Evolutionary conservation across 2,888 invertebrate genomes (phyloP).

Genomic region (Megaustenia siamemsis): DNA sequence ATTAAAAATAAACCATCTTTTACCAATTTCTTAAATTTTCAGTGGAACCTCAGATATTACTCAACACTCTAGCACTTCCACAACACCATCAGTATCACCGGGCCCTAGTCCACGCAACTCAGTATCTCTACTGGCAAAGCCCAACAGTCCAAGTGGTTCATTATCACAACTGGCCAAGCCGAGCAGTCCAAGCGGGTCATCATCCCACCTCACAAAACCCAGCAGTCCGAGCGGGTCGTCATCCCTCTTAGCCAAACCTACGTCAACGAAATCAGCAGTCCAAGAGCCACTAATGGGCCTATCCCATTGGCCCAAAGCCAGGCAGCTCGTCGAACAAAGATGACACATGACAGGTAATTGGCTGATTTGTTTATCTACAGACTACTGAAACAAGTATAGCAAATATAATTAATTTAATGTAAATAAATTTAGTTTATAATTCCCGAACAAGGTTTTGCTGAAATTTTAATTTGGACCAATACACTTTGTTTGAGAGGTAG

Average conservation of each 20-base stretch:
- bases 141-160: conserved; percentile 33
- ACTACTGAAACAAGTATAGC: background rate
- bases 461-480: too few species aligned
- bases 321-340: conserved; percentile 55
- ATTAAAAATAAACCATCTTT: too few species aligned
- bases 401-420: too few species aligned
- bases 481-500: too few species aligned
- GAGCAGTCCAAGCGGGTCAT: conserved; percentile 37
- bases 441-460: too few species aligned
- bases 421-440: too few species aligned
- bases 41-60: conserved; percentile 40
- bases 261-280: conserved; percentile 39
- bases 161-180: conserved; percentile 47
- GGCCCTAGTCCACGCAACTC: conserved; percentile 47
- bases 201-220: conserved; percentile 49
- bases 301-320: conserved; percentile 51
- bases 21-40: conserved; percentile 2
- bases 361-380: background rate
- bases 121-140: conserved; percentile 49
- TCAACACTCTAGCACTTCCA: conserved; percentile 48
- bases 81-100: conserved; percentile 51
- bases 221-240: conserved; percentile 42
- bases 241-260: conserved; percentile 49
- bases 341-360: conserved; percentile 47
- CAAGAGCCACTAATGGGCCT: conserved; percentile 43